Conservation (phyloP, 2,888 invertebrate genomes). For the Agrochola circellaris region DNA sequence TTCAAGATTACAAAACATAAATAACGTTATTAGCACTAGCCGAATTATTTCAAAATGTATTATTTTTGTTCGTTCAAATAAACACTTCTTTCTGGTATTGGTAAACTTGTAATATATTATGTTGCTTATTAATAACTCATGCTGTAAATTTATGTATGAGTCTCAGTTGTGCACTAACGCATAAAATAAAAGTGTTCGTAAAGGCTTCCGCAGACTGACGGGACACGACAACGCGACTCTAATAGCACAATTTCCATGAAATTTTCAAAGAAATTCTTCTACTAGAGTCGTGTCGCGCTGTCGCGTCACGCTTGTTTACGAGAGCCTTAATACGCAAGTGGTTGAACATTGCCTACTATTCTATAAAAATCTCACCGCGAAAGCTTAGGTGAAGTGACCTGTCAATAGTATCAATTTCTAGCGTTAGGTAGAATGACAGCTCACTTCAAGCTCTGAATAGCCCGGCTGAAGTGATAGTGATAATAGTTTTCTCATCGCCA, state of each 20-base stretch:
- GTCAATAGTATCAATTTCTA: too few species aligned
- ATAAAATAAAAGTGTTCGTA: background rate
- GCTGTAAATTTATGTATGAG: too few species aligned
- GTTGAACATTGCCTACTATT: background rate
- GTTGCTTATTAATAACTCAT: background rate
- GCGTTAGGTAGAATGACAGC: background rate
- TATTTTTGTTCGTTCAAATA: background rate
- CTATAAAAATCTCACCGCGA: background rate
- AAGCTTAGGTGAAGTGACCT: background rate
- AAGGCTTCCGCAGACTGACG: too few species aligned
- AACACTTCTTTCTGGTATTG: too few species aligned
- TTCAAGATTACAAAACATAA: background rate
- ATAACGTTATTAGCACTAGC: background rate
- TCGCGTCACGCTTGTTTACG: too few species aligned
- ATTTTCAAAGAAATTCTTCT: too few species aligned
- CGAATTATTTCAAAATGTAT: background rate
- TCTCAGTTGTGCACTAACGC: too few species aligned
- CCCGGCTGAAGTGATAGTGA: background rate
- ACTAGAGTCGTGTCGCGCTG: too few species aligned
- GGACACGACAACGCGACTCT: too few species aligned
- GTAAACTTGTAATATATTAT: background rate
- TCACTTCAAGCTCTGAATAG: background rate
- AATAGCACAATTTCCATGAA: too few species aligned
- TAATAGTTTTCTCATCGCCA: conserved; percentile 44
- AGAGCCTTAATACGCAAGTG: background rate